Conservation (phyloP, 92 coral and sea anemone genomes). For the Parazoanthus swiftii region DNA sequence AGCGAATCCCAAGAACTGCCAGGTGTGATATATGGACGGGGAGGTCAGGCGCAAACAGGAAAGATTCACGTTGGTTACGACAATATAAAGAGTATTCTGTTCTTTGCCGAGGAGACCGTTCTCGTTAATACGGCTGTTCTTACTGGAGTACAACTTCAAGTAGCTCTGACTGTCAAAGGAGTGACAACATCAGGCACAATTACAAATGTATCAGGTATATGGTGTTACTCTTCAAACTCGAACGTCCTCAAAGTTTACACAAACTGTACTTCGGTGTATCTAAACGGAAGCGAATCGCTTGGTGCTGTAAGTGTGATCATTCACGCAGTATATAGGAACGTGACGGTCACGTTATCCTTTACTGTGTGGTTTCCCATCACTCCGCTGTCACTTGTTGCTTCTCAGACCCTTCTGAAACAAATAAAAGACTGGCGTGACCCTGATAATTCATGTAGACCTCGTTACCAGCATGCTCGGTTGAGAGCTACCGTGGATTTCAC, state of each 20-base stretch:
- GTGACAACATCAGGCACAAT: constrained; percentile 41
- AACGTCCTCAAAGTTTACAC: constrained; percentile 5
- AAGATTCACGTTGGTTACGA: constrained; percentile 37
- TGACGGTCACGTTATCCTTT: constrained; percentile 14
- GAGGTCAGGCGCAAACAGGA: constrained; percentile 39
- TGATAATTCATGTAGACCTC: constrained; percentile 50
- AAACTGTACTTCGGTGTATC: constrained; percentile 18
- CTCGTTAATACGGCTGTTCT: constrained; percentile 53
- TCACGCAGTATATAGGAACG: not conserved
- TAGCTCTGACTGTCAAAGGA: constrained; percentile 31
- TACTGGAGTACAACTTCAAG: constrained; percentile 40
- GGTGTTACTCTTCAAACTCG: constrained; percentile 12
- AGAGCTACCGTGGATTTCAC: constrained; percentile 46
- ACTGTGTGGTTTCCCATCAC: constrained; percentile 19
- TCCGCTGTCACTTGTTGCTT: constrained; percentile 30
- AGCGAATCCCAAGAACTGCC: not conserved
- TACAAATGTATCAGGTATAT: constrained; percentile 25
- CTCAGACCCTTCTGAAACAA: constrained; percentile 44
- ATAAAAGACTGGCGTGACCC: constrained; percentile 58
- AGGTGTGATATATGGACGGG: constrained; percentile 47
- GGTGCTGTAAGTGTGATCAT: constrained; percentile 18
- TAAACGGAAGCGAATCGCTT: not conserved
- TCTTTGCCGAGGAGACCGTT: constrained; percentile 42
- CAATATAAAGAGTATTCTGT: constrained; percentile 31
- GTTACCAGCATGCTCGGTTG: constrained; percentile 64